These are phyloP conservation scores for Callyntrura guangdongensis DNA, from an alignment of 2,888 invertebrate species.

Conservation along the genomic window DNA sequence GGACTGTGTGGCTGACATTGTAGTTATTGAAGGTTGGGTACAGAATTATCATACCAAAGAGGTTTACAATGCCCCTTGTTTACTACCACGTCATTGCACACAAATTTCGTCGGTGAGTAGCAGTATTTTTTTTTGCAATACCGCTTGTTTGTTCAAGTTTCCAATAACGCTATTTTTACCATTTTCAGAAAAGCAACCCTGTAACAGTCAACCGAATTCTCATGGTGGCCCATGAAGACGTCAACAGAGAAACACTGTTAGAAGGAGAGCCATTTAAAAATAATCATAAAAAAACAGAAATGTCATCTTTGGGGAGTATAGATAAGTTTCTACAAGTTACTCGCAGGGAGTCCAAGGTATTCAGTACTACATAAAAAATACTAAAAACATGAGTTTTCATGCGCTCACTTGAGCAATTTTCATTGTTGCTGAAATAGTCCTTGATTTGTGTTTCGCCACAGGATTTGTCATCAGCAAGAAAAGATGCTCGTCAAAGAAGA, in stretches of 20 bases:
- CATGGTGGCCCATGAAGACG: conserved; percentile 80
- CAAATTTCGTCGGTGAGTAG: conserved; percentile 61
- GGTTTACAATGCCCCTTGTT: conserved; percentile 88
- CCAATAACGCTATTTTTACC: background rate
- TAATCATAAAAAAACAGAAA: background rate
- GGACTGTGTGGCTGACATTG: conserved; percentile 88
- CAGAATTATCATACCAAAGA: conserved; percentile 88
- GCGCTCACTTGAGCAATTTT: background rate
- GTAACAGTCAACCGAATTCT: conserved; percentile 76
- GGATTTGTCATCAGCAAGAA: conserved; percentile 59
- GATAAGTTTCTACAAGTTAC: conserved; percentile 53
- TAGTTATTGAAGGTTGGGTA: conserved; percentile 88
- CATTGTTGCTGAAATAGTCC: background rate
- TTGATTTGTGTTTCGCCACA: conserved; percentile 15
- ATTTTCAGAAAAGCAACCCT: conserved; percentile 70
- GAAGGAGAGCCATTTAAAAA: conserved; percentile 49
- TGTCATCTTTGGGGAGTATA: conserved; percentile 61
- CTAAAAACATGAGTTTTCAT: conserved; percentile 6
- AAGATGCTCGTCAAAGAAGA: conserved; percentile 67
- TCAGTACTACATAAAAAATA: background rate
- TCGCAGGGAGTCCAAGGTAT: conserved; percentile 63
- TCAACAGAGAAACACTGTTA: conserved; percentile 64
- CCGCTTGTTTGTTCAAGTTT: no score
- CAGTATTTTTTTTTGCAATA: background rate
- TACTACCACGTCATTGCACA: conserved; percentile 87